A percentile compares a stretch with the other conserved stretches of the same genome.
phyloP scores from a whole-genome alignment of 2,113 vertebrate species.

The Apus apus region DNA sequence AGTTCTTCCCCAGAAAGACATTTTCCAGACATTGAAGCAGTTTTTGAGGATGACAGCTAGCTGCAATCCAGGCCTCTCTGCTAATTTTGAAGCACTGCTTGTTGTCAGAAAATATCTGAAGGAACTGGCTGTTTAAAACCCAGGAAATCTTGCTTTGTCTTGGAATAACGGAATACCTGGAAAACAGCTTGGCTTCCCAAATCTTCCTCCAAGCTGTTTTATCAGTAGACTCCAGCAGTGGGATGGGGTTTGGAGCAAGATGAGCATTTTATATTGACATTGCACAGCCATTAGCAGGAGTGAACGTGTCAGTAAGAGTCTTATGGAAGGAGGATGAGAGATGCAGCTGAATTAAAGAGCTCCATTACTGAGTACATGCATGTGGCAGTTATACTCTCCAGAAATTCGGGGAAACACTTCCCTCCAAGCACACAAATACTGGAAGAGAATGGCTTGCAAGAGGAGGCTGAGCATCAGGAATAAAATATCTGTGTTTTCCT shows the following conservation, averaged over 20 bases:
- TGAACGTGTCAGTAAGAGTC: background rate
- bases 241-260: background rate
- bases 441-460: background rate
- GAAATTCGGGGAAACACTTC: background rate
- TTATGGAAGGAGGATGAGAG: background rate
- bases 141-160: background rate
- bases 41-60: background rate
- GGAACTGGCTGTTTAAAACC: background rate
- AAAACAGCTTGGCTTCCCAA: background rate
- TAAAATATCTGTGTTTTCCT: background rate
- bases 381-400: background rate
- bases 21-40: background rate
- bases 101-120: background rate
- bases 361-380: fast-evolving
- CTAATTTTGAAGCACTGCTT: background rate
- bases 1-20: background rate
- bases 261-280: background rate
- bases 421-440: background rate
- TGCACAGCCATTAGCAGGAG: background rate
- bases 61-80: background rate
- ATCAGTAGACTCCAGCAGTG: background rate
- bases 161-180: background rate
- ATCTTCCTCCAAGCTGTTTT: background rate
- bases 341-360: background rate
- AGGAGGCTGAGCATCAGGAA: background rate